These are phyloP conservation scores for Oncorhynchus keta DNA, from an alignment of 2,113 vertebrate genomes.

Conservation along the genomic window DNA sequence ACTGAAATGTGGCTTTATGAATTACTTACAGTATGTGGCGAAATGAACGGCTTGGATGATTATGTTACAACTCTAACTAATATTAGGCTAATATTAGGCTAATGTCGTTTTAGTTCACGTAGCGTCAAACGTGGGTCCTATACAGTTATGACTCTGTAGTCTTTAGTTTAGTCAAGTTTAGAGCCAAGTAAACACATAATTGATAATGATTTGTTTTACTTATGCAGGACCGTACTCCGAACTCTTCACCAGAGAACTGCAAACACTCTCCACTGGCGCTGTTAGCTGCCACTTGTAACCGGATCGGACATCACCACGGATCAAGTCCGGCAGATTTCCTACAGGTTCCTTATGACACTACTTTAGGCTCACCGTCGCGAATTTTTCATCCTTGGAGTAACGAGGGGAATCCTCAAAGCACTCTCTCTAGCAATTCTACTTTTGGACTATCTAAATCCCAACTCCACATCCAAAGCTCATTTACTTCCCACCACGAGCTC, in stretches of 20 bases:
- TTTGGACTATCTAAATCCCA: conserved; percentile 89
- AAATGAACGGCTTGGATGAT: too few relatives aligned
- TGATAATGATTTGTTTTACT: background rate
- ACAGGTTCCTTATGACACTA: conserved; percentile 89
- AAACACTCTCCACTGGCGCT: conserved; percentile 95
- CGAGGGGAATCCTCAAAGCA: conserved; percentile 82
- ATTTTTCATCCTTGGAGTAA: conserved; percentile 96
- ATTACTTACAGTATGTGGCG: too few relatives aligned
- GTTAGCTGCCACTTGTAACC: conserved; percentile 95
- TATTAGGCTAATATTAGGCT: too few relatives aligned
- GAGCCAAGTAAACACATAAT: background rate
- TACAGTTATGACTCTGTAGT: too few relatives aligned
- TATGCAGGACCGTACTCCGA: conserved; percentile 93
- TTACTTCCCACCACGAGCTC: conserved; percentile 88
- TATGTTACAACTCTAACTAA: too few relatives aligned
- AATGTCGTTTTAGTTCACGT: too few relatives aligned
- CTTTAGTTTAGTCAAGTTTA: too few relatives aligned
- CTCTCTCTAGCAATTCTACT: conserved; percentile 79
- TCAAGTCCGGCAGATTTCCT: conserved; percentile 86
- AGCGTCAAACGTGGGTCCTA: too few relatives aligned
- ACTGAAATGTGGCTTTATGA: too few relatives aligned
- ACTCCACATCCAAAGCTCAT: conserved; percentile 88
- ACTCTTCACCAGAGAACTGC: conserved; percentile 92
- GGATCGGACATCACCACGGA: conserved; percentile 92
- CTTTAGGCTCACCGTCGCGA: conserved; percentile 90